phyloP scores from a whole-genome alignment of 2,797 vertebrate species.

The Coracias cyanogaster region DNA sequence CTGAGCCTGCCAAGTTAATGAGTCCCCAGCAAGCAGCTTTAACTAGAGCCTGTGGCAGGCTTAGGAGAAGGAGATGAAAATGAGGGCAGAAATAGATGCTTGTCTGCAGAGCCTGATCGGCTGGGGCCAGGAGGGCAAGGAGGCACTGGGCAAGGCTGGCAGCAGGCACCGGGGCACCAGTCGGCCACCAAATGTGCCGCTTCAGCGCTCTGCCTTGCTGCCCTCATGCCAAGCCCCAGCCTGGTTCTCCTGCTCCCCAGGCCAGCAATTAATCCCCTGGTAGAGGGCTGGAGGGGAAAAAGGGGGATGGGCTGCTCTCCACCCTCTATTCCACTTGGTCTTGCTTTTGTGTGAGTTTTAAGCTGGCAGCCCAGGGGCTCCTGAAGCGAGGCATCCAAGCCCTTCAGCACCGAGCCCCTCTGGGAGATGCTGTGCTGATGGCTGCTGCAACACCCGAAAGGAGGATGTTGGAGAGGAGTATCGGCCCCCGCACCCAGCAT shows the following conservation, averaged over 20 bases:
- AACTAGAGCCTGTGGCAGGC: background rate
- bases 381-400: background rate
- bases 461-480: background rate
- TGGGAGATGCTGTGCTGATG: rapidly evolving
- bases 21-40: conserved; percentile 47
- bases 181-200: background rate
- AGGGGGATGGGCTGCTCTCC: background rate
- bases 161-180: background rate
- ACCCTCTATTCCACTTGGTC: background rate
- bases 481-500: background rate
- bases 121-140: background rate
- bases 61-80: conserved; percentile 38
- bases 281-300: background rate
- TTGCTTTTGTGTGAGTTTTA: background rate
- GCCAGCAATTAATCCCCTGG: background rate
- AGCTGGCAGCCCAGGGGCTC: background rate
- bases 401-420: background rate
- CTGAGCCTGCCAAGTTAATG: conserved; percentile 59
- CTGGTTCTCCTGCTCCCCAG: background rate
- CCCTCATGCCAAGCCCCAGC: background rate
- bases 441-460: background rate
- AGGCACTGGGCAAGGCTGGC: background rate
- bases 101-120: background rate
- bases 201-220: background rate
- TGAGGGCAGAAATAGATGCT: conserved; percentile 26